A percentile compares a stretch with the other conserved stretches of the same genome.
phyloP scores from a whole-genome alignment of 1,140 invertebrate genomes.

The Sinonovacula constricta region DNA sequence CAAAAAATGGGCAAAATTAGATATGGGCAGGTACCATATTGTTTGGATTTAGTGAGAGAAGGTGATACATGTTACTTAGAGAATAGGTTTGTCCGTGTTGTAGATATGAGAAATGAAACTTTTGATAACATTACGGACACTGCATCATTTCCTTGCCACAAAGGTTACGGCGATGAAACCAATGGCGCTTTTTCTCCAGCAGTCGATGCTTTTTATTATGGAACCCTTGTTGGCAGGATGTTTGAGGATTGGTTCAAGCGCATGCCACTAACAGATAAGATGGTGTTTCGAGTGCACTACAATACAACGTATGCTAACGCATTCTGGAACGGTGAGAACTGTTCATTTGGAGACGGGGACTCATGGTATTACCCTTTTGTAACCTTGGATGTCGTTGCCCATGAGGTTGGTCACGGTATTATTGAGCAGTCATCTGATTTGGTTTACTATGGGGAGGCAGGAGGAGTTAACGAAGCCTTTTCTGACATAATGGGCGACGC shows the following conservation, averaged over 20 bases:
- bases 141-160: constrained; percentile 43
- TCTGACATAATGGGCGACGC: constrained; percentile 65
- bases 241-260: constrained; percentile 56
- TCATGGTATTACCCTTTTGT: constrained; percentile 53
- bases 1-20: constrained; percentile 54
- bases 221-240: constrained; percentile 58
- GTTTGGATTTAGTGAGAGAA: constrained; percentile 30
- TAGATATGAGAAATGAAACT: constrained; percentile 52
- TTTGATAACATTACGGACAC: constrained; percentile 26
- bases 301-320: constrained; percentile 46
- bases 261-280: constrained; percentile 39
- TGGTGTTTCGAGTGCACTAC: constrained; percentile 60
- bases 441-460: constrained; percentile 57
- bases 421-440: constrained; percentile 61
- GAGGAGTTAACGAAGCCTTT: constrained; percentile 67
- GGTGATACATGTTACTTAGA: constrained; percentile 52
- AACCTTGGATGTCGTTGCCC: constrained; percentile 56
- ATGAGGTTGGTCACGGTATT: constrained; percentile 64
- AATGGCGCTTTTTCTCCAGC: constrained; percentile 63
- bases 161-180: constrained; percentile 49
- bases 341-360: constrained; percentile 57
- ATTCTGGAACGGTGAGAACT: constrained; percentile 56
- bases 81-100: constrained; percentile 59
- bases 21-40: constrained; percentile 53
- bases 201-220: constrained; percentile 62